Conservation (phyloP, 2,888 invertebrate species). For the Rhyacophila evoluta region DNA sequence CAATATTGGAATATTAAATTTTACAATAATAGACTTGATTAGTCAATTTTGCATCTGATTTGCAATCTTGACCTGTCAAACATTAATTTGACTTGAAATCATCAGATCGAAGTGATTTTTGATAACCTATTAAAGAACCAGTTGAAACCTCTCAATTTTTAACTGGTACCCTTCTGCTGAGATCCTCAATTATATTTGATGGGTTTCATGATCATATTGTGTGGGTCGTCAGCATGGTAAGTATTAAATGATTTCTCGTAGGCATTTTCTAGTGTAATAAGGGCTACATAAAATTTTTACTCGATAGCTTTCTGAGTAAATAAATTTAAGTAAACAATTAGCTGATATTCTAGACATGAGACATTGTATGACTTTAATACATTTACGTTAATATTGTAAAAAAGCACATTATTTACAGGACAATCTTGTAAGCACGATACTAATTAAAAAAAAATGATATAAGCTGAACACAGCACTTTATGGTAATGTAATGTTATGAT, state of each 20-base stretch:
- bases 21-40: too few species aligned
- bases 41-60: too few species aligned
- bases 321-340: neutral
- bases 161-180: too few species aligned
- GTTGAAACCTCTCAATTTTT: too few species aligned
- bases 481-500: slow-evolving; percentile 29
- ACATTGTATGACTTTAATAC: neutral
- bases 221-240: too few species aligned
- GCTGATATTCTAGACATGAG: neutral
- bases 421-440: neutral
- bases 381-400: neutral
- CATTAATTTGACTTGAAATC: too few species aligned
- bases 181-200: too few species aligned
- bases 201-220: too few species aligned
- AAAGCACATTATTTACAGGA: neutral
- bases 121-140: too few species aligned
- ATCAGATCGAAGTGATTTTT: too few species aligned
- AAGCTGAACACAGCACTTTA: slow-evolving; percentile 34
- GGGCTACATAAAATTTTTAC: neutral
- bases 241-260: neutral
- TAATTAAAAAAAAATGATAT: neutral
- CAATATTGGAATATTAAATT: too few species aligned
- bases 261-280: neutral
- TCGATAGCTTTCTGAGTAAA: neutral
- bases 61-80: too few species aligned